Evolutionary conservation across 2,797 vertebrate genomes (phyloP), one percentile per base, ranked within the genome.

Genomic region (Gobionotothen gibberifrons): DNA sequence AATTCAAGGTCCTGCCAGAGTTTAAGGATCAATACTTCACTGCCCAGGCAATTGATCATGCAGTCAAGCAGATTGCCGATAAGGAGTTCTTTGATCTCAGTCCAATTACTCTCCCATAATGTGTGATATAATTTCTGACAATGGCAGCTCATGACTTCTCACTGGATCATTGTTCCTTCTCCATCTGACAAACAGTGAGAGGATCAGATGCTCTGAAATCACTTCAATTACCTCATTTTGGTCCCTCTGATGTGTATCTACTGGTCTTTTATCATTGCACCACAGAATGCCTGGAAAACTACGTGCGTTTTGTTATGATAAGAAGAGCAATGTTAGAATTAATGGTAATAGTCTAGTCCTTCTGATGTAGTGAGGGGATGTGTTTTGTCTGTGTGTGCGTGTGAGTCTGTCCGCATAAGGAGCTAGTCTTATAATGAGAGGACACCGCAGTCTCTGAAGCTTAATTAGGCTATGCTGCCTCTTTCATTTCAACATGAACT

Each of bases 41-140:
- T 29, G 10, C 61, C n/a, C 4, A 54, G 64, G 76, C 52, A 26
- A 68, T 11, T 66, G 66, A 69, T 74, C 47, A 26, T 26, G 51
- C 49, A 65, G 79, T 48, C 63, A 8, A 29, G 69, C 46, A 75
- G 69, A 77, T 80, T 69, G 61, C 36, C 6, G 19, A 46, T 36
- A 21, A 76, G 49, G 71, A 62, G 68, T 40, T 65, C 78, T 76
- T 64, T 84, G 78, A 80, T 81, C 70, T 68, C 36, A 5, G 49
- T 46, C 39, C 72, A 76, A 83, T 80, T 73, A 65, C 59, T 42
- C 63, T 49, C 47, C 42, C 29, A 10, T 70, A 56, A 78, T 49
- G 58, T 53, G 65, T 15, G 2, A 57, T 53, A 76, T 75, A 16
- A 60, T 74, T 66, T 79, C 69, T 69, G 56, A 69, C 78, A 70